These are phyloP conservation scores for Spongia lamella DNA, from an alignment of 37 sponge, comb jelly and placozoan genomes.

Conservation along the genomic window DNA sequence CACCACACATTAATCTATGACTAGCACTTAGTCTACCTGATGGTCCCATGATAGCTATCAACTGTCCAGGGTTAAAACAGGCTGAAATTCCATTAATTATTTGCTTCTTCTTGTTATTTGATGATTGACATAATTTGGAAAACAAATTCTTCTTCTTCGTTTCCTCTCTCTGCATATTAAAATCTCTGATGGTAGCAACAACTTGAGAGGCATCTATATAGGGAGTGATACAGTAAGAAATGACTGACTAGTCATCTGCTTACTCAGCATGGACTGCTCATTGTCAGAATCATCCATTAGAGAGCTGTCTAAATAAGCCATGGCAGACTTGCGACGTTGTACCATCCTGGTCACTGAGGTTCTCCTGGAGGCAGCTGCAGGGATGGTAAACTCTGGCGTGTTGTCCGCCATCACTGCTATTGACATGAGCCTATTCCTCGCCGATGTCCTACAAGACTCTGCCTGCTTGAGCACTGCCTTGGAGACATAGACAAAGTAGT, in stretches of 20 bases:
- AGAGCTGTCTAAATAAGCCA: no score
- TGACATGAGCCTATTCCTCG: conserved; percentile 28
- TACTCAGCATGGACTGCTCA: no score
- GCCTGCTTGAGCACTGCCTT: conserved; percentile 5
- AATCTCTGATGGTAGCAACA: not conserved
- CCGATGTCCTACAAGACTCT: not conserved
- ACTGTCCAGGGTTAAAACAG: conserved; percentile 86
- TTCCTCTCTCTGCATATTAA: not conserved
- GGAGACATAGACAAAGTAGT: conserved; percentile 33
- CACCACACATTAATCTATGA: not conserved
- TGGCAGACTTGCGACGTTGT: no score
- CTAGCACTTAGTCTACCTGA: conserved; percentile 64
- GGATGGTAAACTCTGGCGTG: not conserved
- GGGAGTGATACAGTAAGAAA: not conserved
- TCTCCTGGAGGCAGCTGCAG: not conserved
- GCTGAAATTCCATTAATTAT: conserved; percentile 72
- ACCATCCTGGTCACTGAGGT: not conserved
- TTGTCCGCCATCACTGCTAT: conserved; percentile 10
- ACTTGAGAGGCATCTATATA: not conserved
- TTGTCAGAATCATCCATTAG: no score
- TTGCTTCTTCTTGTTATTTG: conserved; percentile 8
- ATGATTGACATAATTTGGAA: not conserved
- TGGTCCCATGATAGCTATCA: conserved; percentile 91
- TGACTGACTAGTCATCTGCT: not conserved
- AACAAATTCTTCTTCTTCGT: not conserved